These are phyloP conservation scores for Oreochromis mossambicus DNA, from an alignment of 2,797 vertebrate species.

Conservation along the genomic window DNA sequence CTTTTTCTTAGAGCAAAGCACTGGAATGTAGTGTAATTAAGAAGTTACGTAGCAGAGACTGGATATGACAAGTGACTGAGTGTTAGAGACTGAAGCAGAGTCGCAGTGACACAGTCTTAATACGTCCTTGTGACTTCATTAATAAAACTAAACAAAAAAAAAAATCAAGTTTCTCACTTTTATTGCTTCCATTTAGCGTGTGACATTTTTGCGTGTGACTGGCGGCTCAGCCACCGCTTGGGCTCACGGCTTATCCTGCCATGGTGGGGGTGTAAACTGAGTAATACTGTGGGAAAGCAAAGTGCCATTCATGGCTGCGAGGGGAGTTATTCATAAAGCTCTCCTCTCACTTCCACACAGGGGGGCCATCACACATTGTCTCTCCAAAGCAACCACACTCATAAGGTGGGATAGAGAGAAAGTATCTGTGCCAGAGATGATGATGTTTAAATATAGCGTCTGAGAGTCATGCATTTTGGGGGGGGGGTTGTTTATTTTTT, in stretches of 20 bases:
- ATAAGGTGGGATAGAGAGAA: background rate
- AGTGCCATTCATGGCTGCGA: conserved; percentile 62
- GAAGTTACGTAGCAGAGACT: background rate
- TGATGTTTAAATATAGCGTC: background rate
- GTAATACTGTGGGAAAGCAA: conserved; percentile 71
- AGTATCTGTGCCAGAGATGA: background rate
- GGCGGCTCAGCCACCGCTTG: conserved; percentile 31
- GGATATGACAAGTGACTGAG: background rate
- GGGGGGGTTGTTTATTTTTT: background rate
- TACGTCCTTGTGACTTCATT: background rate
- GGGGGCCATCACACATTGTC: conserved; percentile 56
- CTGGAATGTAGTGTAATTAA: background rate
- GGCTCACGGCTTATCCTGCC: conserved; percentile 52
- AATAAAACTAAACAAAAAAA: background rate
- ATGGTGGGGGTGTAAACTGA: conserved; percentile 62
- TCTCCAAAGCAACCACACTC: conserved; percentile 11
- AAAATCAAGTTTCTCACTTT: background rate
- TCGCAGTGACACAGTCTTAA: background rate
- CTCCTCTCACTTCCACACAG: conserved; percentile 37
- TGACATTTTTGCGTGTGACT: conserved; percentile 20
- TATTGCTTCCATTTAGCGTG: background rate
- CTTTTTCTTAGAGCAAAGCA: background rate
- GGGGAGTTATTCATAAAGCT: conserved; percentile 68
- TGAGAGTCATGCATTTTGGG: background rate
- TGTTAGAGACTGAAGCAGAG: background rate